Conservation (phyloP, 1,140 invertebrate species). For the Cydia splendana region DNA sequence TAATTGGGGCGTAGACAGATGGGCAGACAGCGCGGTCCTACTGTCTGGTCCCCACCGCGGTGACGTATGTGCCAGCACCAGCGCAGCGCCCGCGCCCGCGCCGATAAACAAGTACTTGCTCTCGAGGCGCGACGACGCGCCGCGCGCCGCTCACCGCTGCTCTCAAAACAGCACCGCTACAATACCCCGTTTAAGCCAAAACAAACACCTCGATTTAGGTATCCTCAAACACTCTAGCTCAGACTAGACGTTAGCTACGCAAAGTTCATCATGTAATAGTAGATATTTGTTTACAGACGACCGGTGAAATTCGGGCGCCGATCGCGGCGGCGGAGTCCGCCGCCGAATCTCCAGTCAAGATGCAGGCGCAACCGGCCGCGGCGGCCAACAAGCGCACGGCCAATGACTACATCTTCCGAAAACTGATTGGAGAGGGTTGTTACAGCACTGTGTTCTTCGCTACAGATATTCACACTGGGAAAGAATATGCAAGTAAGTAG, state of each 20-base stretch:
- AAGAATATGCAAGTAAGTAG: slow-evolving; percentile 95
- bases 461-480: slow-evolving; percentile 93
- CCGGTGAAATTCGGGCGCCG: slow-evolving; percentile 68
- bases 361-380: slow-evolving; percentile 66
- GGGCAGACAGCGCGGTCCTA: slow-evolving; percentile 50
- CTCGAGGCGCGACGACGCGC: slow-evolving; percentile 49
- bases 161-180: slow-evolving; percentile 16
- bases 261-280: slow-evolving; percentile 30
- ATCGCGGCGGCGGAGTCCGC: slow-evolving; percentile 66
- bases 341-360: slow-evolving; percentile 66
- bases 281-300: slow-evolving; percentile 61
- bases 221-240: not conserved
- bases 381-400: slow-evolving; percentile 84
- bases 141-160: slow-evolving; percentile 9
- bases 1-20: not conserved
- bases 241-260: not conserved
- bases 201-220: slow-evolving; percentile 3
- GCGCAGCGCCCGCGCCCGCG: slow-evolving; percentile 38
- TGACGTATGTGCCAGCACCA: slow-evolving; percentile 44
- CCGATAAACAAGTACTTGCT: slow-evolving; percentile 57
- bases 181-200: slow-evolving; percentile 9
- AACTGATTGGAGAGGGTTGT: slow-evolving; percentile 97
- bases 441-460: slow-evolving; percentile 97
- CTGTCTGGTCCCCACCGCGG: slow-evolving; percentile 49
- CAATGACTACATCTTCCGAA: slow-evolving; percentile 97